These are phyloP conservation scores for Halesus radiatus DNA, from an alignment of 1,140 invertebrate genomes.

Conservation along the genomic window DNA sequence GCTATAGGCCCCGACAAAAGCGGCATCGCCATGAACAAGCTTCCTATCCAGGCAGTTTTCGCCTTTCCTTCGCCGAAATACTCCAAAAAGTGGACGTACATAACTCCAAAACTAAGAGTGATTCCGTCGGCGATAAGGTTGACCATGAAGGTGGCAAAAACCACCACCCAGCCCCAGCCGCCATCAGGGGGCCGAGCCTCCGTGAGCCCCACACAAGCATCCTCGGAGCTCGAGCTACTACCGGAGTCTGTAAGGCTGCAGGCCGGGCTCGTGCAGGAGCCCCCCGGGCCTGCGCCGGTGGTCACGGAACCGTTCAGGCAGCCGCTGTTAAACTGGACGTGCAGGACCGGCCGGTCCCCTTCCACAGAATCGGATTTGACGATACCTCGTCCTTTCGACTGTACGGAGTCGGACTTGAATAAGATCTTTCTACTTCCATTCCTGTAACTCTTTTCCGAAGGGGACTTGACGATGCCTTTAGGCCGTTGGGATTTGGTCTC, in stretches of 20 bases:
- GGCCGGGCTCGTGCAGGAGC: slow-evolving; percentile 66
- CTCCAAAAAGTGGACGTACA: slow-evolving; percentile 84
- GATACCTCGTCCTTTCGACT: slow-evolving; percentile 38
- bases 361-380: slow-evolving; percentile 55
- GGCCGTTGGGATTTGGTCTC: slow-evolving; percentile 33
- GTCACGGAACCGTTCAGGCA: slow-evolving; percentile 60
- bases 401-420: slow-evolving; percentile 42
- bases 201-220: slow-evolving; percentile 74
- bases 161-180: slow-evolving; percentile 86
- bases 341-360: slow-evolving; percentile 68
- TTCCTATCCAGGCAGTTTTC: slow-evolving; percentile 92
- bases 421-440: slow-evolving; percentile 36
- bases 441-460: slow-evolving; percentile 45
- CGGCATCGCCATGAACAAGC: slow-evolving; percentile 92
- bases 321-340: slow-evolving; percentile 73
- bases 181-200: slow-evolving; percentile 81
- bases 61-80: slow-evolving; percentile 85
- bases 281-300: slow-evolving; percentile 65
- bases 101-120: slow-evolving; percentile 89
- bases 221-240: slow-evolving; percentile 71
- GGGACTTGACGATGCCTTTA: slow-evolving; percentile 58
- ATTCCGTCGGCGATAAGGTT: slow-evolving; percentile 93
- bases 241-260: slow-evolving; percentile 58
- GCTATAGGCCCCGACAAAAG: slow-evolving; percentile 90
- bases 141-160: slow-evolving; percentile 89